Conservation (phyloP, 2,888 invertebrate species). For the Diogma glabrata region DNA sequence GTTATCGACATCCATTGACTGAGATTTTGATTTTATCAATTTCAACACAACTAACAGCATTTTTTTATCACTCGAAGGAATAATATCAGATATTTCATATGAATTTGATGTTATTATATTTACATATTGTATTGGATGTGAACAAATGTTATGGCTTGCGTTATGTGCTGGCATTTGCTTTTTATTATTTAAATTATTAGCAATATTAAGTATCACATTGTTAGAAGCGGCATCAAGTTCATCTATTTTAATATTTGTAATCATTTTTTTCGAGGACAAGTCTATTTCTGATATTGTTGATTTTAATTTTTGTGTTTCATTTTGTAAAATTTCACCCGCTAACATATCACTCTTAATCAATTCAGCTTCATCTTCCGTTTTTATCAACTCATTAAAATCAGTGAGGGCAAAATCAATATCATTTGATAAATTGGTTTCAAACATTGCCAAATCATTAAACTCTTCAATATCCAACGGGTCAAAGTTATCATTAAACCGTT, state of each 20-base stretch:
- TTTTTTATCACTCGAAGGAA: slow-evolving; percentile 51
- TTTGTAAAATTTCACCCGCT: slow-evolving; percentile 2
- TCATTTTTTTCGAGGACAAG: no score
- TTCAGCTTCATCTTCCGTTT: slow-evolving; percentile 4
- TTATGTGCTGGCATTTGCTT: slow-evolving; percentile 39
- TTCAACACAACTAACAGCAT: slow-evolving; percentile 48
- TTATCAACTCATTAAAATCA: slow-evolving; percentile 35
- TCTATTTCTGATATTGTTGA: no score
- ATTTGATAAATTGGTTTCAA: slow-evolving; percentile 1
- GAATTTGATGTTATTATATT: slow-evolving; percentile 39
- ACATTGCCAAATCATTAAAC: slow-evolving; percentile 1
- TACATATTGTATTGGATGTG: slow-evolving; percentile 46
- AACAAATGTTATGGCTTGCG: slow-evolving; percentile 31
- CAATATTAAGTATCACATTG: slow-evolving; percentile 23
- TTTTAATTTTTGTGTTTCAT: background rate
- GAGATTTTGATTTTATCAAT: slow-evolving; percentile 17
- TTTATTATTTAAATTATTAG: slow-evolving; percentile 30
- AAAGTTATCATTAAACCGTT: background rate
- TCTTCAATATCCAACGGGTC: background rate
- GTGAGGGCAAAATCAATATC: background rate
- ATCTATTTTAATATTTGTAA: background rate
- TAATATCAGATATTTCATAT: slow-evolving; percentile 44
- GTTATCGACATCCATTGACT: background rate
- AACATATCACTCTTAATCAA: background rate
- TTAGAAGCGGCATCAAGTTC: background rate